These are phyloP conservation scores for Amniataba percoides DNA, from an alignment of 2,797 vertebrate species.

Conservation along the genomic window DNA sequence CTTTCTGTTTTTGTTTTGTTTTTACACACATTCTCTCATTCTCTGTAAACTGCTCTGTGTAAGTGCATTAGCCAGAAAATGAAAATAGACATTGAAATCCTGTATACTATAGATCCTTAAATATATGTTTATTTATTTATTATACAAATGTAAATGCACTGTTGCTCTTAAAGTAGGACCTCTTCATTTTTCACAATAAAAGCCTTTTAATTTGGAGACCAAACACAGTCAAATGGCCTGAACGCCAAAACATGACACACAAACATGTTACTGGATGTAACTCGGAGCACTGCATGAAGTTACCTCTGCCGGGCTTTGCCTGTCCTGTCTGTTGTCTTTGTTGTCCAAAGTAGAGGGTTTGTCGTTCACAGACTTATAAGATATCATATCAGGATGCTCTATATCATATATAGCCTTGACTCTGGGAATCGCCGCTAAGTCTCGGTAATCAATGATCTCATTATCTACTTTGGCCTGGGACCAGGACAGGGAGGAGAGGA, in stretches of 20 bases:
- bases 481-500: conserved; percentile 40
- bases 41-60: neutral
- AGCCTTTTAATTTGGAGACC: conserved; percentile 1
- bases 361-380: conserved; percentile 90
- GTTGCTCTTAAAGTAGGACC: conserved; percentile 1
- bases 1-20: too few relatives aligned
- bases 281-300: conserved; percentile 30
- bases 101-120: neutral
- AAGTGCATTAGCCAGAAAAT: neutral
- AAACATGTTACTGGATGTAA: conserved; percentile 42
- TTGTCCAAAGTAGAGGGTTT: conserved; percentile 82
- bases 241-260: conserved; percentile 43
- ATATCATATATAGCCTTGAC: conserved; percentile 98
- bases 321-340: conserved; percentile 87
- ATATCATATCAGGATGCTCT: conserved; percentile 95
- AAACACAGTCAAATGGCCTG: conserved; percentile 12
- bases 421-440: conserved; percentile 97
- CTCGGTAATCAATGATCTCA: conserved; percentile 96
- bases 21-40: neutral
- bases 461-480: conserved; percentile 96
- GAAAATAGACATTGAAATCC: neutral
- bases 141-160: neutral
- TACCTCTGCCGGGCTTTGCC: conserved; percentile 84
- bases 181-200: neutral
- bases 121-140: neutral